These are phyloP conservation scores for Coreoperca whiteheadi DNA, from an alignment of 2,113 vertebrate species.

Conservation along the genomic window DNA sequence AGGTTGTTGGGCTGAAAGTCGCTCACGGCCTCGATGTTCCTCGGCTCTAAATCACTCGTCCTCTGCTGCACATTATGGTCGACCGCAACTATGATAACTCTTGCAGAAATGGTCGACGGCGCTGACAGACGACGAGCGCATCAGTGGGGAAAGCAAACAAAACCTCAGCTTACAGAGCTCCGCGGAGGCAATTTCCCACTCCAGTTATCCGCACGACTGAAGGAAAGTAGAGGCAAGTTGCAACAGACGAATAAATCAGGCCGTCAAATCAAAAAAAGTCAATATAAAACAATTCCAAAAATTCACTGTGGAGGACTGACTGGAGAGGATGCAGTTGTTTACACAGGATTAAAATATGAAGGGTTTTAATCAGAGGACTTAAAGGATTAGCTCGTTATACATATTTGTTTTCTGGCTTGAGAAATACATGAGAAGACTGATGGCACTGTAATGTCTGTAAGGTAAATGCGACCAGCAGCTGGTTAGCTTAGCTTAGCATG, in stretches of 20 bases:
- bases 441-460: too few species aligned
- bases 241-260: not conserved
- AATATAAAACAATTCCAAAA: not conserved
- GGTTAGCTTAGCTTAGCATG: slow-evolving; percentile 18
- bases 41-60: slow-evolving; percentile 53
- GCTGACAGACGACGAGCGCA: not conserved
- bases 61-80: slow-evolving; percentile 43
- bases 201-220: not conserved
- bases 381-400: not conserved
- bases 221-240: not conserved
- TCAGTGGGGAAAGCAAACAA: not conserved
- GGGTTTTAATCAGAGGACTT: not conserved
- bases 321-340: not conserved
- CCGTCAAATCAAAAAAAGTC: not conserved
- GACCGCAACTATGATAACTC: slow-evolving; percentile 67
- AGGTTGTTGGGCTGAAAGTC: slow-evolving; percentile 54
- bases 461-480: not conserved
- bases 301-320: not conserved
- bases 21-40: slow-evolving; percentile 21
- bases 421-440: not conserved
- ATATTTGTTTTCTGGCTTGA: not conserved
- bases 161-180: slow-evolving; percentile 12
- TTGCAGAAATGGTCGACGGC: slow-evolving; percentile 40
- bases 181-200: not conserved
- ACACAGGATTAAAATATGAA: not conserved